A percentile compares a stretch with the other conserved stretches of the same genome.
phyloP scores from a whole-genome alignment of 2,797 vertebrate genomes.

The Notolabrus celidotus region DNA sequence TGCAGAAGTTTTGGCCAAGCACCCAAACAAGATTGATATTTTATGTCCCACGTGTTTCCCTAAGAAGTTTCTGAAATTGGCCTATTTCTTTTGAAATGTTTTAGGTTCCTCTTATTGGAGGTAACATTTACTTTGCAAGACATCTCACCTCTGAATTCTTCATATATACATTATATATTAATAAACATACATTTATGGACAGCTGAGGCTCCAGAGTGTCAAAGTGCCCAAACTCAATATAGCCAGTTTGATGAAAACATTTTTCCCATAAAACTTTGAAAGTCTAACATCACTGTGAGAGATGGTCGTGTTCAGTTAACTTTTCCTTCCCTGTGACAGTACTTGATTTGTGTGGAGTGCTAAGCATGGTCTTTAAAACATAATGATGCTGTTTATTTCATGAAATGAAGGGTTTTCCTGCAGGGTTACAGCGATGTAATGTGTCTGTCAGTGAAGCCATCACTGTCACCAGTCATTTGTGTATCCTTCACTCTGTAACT shows the following conservation, averaged over 20 bases:
- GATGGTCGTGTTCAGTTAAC: background rate
- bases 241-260: no score
- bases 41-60: no score
- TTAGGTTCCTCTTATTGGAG: no score
- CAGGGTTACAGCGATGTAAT: slow-evolving; percentile 9
- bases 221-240: background rate
- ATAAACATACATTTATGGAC: no score
- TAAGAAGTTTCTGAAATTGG: no score
- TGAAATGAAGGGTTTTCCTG: background rate
- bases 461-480: slow-evolving; percentile 18
- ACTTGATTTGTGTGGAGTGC: no score
- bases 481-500: slow-evolving; percentile 1
- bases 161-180: no score
- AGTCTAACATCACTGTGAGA: no score
- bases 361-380: background rate
- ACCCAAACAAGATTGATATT: no score
- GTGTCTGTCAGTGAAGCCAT: slow-evolving; percentile 19
- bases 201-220: background rate
- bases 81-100: no score
- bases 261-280: background rate
- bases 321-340: no score
- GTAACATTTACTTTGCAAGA: background rate
- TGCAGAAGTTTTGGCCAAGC: no score
- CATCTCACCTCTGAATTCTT: background rate
- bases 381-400: slow-evolving; percentile 6